Conservation (phyloP, 2,888 invertebrate genomes). For the Tinea trinotella region DNA sequence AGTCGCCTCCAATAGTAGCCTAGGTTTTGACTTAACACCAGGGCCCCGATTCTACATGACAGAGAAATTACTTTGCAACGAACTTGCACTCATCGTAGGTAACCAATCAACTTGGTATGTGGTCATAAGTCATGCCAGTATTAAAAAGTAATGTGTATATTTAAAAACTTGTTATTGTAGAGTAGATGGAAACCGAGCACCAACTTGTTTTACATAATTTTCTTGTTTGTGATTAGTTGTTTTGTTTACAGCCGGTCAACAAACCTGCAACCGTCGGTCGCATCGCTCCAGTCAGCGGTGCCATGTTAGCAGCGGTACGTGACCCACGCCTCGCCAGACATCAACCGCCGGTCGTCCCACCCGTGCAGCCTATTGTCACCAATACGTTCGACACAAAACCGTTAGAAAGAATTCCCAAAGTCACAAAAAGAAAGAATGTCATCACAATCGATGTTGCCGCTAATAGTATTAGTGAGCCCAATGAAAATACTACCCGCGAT, state of each 20-base stretch:
- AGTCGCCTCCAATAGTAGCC: no score
- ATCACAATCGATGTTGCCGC: constrained; percentile 56
- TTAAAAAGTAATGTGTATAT: no score
- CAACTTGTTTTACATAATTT: neutral
- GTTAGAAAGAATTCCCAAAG: constrained; percentile 35
- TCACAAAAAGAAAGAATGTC: constrained; percentile 56
- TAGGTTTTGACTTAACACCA: no score
- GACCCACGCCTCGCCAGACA: constrained; percentile 42
- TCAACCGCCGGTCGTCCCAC: constrained; percentile 30
- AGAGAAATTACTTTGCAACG: no score
- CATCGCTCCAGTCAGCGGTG: constrained; percentile 54
- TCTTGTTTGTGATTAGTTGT: neutral
- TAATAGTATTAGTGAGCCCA: constrained; percentile 22
- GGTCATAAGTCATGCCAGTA: no score
- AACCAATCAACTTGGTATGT: no score
- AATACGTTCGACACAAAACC: constrained; percentile 66
- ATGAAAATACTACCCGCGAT: constrained; percentile 1
- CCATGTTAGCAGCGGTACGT: constrained; percentile 41
- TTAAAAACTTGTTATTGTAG: no score
- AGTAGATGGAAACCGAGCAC: no score
- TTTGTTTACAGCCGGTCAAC: constrained; percentile 49
- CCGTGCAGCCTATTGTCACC: constrained; percentile 40
- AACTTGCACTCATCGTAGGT: no score
- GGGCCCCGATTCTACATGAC: no score
- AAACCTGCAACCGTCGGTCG: constrained; percentile 27